Base-by-base conservation (phyloP, 1,140 invertebrate species). In the Neuroterus valhalla region DNA sequence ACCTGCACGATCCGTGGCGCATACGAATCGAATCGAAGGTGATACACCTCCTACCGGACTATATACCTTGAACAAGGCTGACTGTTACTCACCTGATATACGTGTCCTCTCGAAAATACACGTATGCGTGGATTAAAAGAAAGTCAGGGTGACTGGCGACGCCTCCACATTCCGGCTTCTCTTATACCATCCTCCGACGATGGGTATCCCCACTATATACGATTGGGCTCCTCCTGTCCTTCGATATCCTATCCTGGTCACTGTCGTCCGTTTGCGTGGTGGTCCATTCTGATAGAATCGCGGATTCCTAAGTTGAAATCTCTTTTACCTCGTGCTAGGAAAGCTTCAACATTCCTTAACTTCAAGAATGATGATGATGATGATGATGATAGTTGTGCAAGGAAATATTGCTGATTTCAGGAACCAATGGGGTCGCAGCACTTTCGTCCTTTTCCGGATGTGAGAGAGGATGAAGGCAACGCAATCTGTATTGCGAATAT, bases 101-200 rank as follows among this genome's bases (percentile, higher is more conserved):
- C 67, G 81, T 78, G 81, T 81, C 74, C 76, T 80, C 79, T 76
- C 46, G 74, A 80, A 78, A 77, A 77, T 77, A 81, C 76, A 80
- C 78, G 80, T 81, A 75, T 78, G 81, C 78, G 78, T 72, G 80
- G 72, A 73, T 76, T 79, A 77, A 84, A 85, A 82, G 82, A 84
- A 86, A 87, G 84, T 85, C 86, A 86, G 84, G 85, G 84, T 85
- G 83, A 88, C 87, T 88, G 85, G 80, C 82, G 83, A 83, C 85
- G 82, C 85, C 85, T 87, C 84, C 84, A 86, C 82, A 83, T 85
- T 79, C 79, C 81, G 84, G 81, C 85, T 84, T 75, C 86, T 88
- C 85, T 88, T 88, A 88, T 88, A 88, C 82, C 81, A 86, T 83
- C 82, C 78, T 84, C 77, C 55, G 71, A 44, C 67, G 80, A 76